These are phyloP conservation scores for Miichthys miiuy DNA, from an alignment of 2,797 vertebrate genomes.

Conservation along the genomic window DNA sequence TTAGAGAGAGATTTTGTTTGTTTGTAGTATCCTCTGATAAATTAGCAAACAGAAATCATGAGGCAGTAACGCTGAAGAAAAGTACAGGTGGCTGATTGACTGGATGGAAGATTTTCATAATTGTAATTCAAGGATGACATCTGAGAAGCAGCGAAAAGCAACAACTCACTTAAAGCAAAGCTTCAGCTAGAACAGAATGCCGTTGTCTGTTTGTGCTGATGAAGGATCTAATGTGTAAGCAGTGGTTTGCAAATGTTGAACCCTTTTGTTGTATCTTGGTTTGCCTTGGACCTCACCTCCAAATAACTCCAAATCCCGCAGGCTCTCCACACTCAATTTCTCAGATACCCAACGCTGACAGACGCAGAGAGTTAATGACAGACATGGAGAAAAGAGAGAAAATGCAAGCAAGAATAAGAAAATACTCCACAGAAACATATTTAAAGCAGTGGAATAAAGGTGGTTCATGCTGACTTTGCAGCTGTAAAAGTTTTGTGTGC, in stretches of 20 bases:
- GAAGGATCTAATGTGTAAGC: constrained; percentile 15
- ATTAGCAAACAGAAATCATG: constrained; percentile 30
- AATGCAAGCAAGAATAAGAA: constrained; percentile 60
- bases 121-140: constrained; percentile 7
- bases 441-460: constrained; percentile 31
- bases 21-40: neutral
- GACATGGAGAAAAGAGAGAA: constrained; percentile 56
- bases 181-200: constrained; percentile 2
- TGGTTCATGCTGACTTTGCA: constrained; percentile 12
- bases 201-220: constrained; percentile 12
- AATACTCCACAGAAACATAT: constrained; percentile 47
- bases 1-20: constrained; percentile 17
- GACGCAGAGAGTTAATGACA: constrained; percentile 59
- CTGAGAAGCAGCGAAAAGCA: constrained; percentile 47
- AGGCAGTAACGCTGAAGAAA: neutral
- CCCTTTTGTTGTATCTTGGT: constrained; percentile 15
- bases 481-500: neutral
- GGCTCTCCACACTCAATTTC: constrained; percentile 98
- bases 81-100: constrained; percentile 12
- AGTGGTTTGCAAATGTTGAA: constrained; percentile 28
- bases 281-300: constrained; percentile 89
- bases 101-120: neutral
- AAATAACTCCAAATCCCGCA: constrained; percentile 97
- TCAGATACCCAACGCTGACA: constrained; percentile 98
- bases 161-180: constrained; percentile 29